Evolutionary conservation across 1,140 invertebrate species (phyloP).

Genomic region (Drosophila lacertosa): DNA sequence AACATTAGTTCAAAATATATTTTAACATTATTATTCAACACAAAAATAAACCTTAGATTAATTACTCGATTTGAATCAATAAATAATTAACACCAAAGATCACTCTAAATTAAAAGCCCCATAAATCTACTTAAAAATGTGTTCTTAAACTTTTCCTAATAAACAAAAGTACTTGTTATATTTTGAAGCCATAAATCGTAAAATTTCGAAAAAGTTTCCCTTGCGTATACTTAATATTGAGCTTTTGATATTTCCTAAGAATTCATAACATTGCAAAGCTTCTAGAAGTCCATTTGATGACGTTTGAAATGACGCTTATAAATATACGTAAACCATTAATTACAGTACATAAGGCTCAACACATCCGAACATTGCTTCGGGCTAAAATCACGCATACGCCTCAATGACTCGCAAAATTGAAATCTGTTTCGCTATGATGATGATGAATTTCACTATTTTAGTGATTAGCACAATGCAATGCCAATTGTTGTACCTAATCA

Average conservation of each 20-base stretch:
- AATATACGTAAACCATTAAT: background rate
- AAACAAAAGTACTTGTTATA: background rate
- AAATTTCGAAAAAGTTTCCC: no score
- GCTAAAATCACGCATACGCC: conserved; percentile 28
- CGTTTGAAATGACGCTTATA: background rate
- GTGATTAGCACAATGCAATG: conserved; percentile 23
- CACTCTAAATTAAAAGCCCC: no score
- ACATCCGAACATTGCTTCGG: background rate
- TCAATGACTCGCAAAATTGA: conserved; percentile 22
- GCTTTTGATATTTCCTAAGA: background rate
- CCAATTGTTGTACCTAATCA: background rate
- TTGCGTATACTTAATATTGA: background rate
- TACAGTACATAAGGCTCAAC: background rate
- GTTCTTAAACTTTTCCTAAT: no score
- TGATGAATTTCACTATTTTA: conserved; percentile 36
- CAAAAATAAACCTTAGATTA: no score
- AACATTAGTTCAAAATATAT: no score
- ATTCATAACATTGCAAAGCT: background rate
- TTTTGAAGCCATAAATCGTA: no score
- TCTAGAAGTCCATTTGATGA: background rate
- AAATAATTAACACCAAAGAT: no score
- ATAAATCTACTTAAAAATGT: no score
- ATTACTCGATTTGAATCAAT: no score
- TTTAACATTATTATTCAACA: no score
- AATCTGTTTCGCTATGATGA: conserved; percentile 1